Conservation (phyloP, 2,888 invertebrate species). For the Crepidodera aurea region DNA sequence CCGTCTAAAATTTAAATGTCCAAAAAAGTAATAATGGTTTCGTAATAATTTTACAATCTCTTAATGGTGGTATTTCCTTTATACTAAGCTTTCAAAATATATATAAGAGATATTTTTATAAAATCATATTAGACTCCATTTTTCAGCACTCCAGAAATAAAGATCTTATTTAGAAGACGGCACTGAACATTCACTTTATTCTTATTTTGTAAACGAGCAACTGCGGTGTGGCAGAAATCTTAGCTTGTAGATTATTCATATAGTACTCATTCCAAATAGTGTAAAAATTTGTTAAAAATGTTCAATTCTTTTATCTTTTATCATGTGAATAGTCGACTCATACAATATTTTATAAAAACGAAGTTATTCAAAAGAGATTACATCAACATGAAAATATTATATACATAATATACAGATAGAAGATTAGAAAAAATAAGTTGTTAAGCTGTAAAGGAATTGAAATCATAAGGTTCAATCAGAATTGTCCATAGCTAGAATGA, state of each 20-base stretch:
- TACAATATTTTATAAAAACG: slow-evolving; percentile 12
- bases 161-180: slow-evolving; percentile 17
- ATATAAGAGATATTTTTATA: slow-evolving; percentile 13
- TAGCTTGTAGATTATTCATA: slow-evolving; percentile 40
- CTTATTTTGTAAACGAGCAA: slow-evolving; percentile 26
- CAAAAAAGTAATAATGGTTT: slow-evolving; percentile 5
- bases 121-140: slow-evolving; percentile 5
- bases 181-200: slow-evolving; percentile 25
- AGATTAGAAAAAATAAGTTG: slow-evolving; percentile 35
- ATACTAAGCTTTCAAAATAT: not conserved
- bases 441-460: slow-evolving; percentile 53
- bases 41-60: not conserved
- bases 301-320: slow-evolving; percentile 21
- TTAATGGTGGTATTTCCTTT: not conserved
- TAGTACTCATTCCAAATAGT: slow-evolving; percentile 27
- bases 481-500: slow-evolving; percentile 49
- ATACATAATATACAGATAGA: slow-evolving; percentile 37
- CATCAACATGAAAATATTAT: slow-evolving; percentile 28
- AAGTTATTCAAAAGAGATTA: slow-evolving; percentile 22
- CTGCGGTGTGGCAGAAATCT: slow-evolving; percentile 24
- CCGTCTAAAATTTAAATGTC: slow-evolving; percentile 20
- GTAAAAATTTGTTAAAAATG: slow-evolving; percentile 7
- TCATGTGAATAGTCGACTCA: slow-evolving; percentile 30
- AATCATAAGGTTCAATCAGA: slow-evolving; percentile 45
- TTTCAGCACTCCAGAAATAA: not conserved